A percentile compares a stretch with the other conserved stretches of the same genome.
phyloP scores from a whole-genome alignment of 1,140 invertebrate species.

The Sitobion miscanthi region DNA sequence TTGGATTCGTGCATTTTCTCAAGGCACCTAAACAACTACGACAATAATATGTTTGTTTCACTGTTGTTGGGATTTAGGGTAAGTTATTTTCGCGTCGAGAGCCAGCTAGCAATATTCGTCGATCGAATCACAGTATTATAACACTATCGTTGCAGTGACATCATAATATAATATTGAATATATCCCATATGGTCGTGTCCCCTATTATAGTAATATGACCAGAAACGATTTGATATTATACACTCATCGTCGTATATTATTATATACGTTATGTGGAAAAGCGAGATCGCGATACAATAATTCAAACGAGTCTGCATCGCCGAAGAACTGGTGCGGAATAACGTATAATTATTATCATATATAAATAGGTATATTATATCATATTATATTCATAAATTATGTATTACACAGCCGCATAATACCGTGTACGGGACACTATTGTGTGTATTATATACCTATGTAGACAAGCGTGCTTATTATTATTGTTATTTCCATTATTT shows the following conservation, averaged over 20 bases:
- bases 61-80: no score
- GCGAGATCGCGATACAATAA: neutral
- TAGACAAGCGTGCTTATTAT: neutral
- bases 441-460: neutral
- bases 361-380: neutral
- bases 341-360: neutral
- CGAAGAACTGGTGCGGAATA: conserved; percentile 19
- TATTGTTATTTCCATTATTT: neutral
- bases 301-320: neutral
- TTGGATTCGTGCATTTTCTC: no score
- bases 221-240: no score
- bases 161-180: no score
- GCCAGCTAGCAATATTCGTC: neutral
- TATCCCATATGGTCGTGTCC: no score
- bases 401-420: neutral
- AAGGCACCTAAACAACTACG: no score
- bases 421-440: neutral
- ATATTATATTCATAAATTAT: neutral
- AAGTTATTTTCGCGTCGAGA: no score
- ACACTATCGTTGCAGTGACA: neutral
- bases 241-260: no score
- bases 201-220: no score
- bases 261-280: neutral
- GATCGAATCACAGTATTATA: neutral
- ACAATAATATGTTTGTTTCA: no score